phyloP scores from a whole-genome alignment of 2,888 invertebrate genomes.

The Deilephila elpenor region DNA sequence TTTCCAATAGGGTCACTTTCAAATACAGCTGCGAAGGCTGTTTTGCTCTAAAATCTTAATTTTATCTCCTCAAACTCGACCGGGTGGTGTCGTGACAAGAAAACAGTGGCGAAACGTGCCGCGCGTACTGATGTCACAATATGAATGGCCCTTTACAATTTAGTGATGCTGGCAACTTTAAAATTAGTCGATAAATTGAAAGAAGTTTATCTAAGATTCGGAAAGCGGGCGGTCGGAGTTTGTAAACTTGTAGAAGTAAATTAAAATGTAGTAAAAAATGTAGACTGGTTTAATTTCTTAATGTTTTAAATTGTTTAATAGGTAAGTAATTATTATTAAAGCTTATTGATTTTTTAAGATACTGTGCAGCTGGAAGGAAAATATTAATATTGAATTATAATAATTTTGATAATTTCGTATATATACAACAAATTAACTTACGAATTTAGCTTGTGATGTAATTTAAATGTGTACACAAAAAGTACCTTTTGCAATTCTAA shows the following conservation, averaged over 20 bases:
- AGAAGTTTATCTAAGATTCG: background rate
- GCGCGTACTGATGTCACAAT: conserved; percentile 48
- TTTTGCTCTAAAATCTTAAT: conserved; percentile 45
- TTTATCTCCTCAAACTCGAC: conserved; percentile 47
- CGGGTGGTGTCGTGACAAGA: conserved; percentile 52
- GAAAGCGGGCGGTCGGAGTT: background rate
- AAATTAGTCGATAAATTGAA: conserved; percentile 25
- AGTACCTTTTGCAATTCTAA: no score
- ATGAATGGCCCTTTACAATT: conserved; percentile 33
- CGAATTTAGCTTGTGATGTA: no score
- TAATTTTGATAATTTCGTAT: no score
- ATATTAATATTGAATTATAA: no score
- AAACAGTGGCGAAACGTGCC: conserved; percentile 53
- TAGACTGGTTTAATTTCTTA: no score
- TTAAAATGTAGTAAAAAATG: background rate
- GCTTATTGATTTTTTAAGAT: no score
- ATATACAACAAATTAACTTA: no score
- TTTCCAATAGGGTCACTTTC: background rate
- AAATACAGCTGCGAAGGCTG: conserved; percentile 31
- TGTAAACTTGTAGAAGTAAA: background rate
- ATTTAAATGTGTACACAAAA: no score
- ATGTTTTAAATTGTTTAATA: no score
- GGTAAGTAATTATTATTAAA: no score
- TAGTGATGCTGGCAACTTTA: conserved; percentile 37
- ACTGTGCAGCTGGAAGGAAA: no score